Conservation (phyloP, 2,797 vertebrate genomes). For the Myotis daubentonii region DNA sequence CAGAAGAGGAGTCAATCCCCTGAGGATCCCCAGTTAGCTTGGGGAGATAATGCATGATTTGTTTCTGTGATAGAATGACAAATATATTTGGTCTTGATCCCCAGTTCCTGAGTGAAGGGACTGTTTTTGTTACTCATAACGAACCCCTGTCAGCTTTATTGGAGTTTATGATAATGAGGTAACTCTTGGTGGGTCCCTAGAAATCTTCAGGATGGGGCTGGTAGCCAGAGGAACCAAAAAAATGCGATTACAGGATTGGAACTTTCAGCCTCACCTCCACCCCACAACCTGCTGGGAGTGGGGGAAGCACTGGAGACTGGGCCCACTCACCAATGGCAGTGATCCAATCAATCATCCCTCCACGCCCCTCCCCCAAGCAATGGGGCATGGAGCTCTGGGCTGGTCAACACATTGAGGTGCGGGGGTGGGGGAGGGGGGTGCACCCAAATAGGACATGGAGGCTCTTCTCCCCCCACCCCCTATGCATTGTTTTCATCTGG, state of each 20-base stretch:
- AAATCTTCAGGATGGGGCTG: background rate
- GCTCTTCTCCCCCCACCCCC: rapidly evolving
- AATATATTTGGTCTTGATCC: background rate
- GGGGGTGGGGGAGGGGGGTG: rapidly evolving
- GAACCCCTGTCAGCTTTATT: background rate
- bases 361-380: background rate
- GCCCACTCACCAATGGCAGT: background rate
- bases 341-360: background rate
- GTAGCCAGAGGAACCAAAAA: background rate
- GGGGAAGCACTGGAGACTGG: background rate
- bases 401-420: background rate
- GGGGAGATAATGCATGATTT: background rate
- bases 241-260: background rate
- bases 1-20: background rate
- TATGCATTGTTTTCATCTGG: background rate
- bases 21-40: background rate
- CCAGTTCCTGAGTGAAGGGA: background rate
- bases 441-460: background rate
- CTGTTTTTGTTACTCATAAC: background rate
- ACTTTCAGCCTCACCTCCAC: background rate
- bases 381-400: background rate
- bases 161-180: background rate
- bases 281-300: background rate
- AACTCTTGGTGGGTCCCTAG: background rate
- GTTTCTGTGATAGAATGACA: background rate